Percentiles rank a stretch among this genome's conserved stretches.
These are phyloP conservation scores for Erythrocercus mccallii DNA, from an alignment of 2,113 vertebrate species.

Conservation along the genomic window DNA sequence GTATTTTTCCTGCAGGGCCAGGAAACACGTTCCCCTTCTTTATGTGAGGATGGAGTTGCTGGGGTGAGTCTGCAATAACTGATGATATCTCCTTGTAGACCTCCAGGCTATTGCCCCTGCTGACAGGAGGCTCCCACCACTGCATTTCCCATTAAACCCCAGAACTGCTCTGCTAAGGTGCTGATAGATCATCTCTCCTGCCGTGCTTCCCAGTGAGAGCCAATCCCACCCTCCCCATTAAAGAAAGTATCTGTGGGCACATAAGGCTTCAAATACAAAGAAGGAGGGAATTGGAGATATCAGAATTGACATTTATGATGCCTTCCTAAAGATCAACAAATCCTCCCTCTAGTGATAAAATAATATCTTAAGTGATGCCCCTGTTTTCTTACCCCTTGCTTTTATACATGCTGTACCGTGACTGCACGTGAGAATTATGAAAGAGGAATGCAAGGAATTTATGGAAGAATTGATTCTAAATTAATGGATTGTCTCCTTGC, in stretches of 20 bases:
- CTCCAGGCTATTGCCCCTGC: background rate
- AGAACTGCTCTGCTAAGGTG: background rate
- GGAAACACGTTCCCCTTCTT: background rate
- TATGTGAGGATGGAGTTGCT: background rate
- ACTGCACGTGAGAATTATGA: background rate
- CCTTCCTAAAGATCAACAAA: background rate
- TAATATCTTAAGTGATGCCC: background rate
- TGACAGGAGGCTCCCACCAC: background rate
- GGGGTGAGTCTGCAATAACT: background rate
- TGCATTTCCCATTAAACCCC: background rate
- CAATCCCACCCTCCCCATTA: accelerated
- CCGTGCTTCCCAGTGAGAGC: background rate
- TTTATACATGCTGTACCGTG: background rate
- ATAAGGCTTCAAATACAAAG: background rate
- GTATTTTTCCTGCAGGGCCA: background rate
- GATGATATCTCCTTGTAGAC: background rate
- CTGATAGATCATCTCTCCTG: background rate
- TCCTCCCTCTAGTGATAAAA: background rate
- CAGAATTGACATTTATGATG: background rate
- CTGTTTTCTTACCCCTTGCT: background rate
- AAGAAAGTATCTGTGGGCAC: background rate
- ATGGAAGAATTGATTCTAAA: slow-evolving; percentile 15
- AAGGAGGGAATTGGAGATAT: background rate
- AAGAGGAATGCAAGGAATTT: background rate
- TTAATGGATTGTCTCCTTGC: slow-evolving; percentile 3